Evolutionary conservation across 1,140 invertebrate genomes (phyloP).

Genomic region (Drosophila subobscura): DNA sequence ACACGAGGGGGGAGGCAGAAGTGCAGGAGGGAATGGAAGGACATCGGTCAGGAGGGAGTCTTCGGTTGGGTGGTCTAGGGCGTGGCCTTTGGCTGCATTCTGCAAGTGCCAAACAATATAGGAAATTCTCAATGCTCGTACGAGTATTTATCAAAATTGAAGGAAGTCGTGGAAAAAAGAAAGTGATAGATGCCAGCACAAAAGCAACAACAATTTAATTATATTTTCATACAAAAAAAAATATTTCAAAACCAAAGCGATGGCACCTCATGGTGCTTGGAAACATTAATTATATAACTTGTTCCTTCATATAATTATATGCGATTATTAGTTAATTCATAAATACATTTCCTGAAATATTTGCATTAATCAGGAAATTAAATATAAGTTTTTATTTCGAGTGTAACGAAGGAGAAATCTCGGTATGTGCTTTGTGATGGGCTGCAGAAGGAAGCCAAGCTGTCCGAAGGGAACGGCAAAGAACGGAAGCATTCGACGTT

Average conservation of each 20-base stretch:
- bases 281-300: too few relatives aligned
- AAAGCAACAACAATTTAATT: not conserved
- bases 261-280: too few relatives aligned
- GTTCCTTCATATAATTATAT: too few relatives aligned
- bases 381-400: too few relatives aligned
- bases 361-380: too few relatives aligned
- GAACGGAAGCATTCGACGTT: conserved; percentile 60
- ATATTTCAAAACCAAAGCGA: too few relatives aligned
- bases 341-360: too few relatives aligned
- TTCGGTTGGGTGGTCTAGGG: conserved; percentile 1
- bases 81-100: conserved; percentile 21
- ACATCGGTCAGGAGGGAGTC: conserved; percentile 10
- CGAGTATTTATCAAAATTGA: not conserved
- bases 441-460: conserved; percentile 14
- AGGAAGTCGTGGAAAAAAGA: not conserved
- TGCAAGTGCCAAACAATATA: conserved; percentile 42
- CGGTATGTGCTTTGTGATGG: not conserved
- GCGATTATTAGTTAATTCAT: too few relatives aligned
- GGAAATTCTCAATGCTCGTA: conserved; percentile 9
- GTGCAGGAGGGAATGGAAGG: not conserved
- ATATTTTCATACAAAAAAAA: too few relatives aligned
- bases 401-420: not conserved
- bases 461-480: conserved; percentile 6
- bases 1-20: not conserved
- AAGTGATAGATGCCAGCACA: conserved; percentile 19